phyloP scores from a whole-genome alignment of 2,888 invertebrate genomes.

The Scaptomyza caliginosa region DNA sequence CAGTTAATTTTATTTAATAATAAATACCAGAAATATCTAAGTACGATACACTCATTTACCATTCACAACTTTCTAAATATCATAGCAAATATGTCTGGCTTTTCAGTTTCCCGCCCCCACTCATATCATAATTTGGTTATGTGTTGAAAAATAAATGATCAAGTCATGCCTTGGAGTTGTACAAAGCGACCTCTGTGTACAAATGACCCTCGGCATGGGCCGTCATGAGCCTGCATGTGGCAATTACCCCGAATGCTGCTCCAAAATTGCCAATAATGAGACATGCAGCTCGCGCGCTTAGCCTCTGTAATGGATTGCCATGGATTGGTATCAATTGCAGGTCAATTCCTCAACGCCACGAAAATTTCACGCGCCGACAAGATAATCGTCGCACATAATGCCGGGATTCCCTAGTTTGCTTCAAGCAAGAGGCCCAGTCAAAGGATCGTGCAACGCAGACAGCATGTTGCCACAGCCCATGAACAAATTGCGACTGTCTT shows the following conservation, averaged over 20 bases:
- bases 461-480: slow-evolving; percentile 65
- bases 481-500: slow-evolving; percentile 14
- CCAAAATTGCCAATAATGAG: slow-evolving; percentile 83
- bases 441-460: slow-evolving; percentile 76
- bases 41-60: background rate
- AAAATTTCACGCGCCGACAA: slow-evolving; percentile 69
- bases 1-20: slow-evolving; percentile 65
- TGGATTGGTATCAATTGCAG: slow-evolving; percentile 83
- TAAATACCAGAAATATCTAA: slow-evolving; percentile 41
- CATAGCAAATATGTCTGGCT: background rate
- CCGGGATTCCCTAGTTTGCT: slow-evolving; percentile 82
- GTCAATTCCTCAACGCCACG: slow-evolving; percentile 76
- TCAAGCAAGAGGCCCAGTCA: slow-evolving; percentile 38
- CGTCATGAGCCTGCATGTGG: slow-evolving; percentile 25
- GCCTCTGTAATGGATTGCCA: slow-evolving; percentile 81
- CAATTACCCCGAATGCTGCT: slow-evolving; percentile 72
- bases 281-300: slow-evolving; percentile 82
- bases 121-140: slow-evolving; percentile 27
- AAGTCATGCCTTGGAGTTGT: slow-evolving; percentile 48
- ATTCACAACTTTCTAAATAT: background rate
- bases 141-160: slow-evolving; percentile 56
- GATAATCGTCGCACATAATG: slow-evolving; percentile 71
- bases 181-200: slow-evolving; percentile 36
- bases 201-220: slow-evolving; percentile 51
- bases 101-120: background rate